Evolutionary conservation across 2,888 invertebrate species (phyloP).

Genomic region (Archaeoteleia sp.): DNA sequence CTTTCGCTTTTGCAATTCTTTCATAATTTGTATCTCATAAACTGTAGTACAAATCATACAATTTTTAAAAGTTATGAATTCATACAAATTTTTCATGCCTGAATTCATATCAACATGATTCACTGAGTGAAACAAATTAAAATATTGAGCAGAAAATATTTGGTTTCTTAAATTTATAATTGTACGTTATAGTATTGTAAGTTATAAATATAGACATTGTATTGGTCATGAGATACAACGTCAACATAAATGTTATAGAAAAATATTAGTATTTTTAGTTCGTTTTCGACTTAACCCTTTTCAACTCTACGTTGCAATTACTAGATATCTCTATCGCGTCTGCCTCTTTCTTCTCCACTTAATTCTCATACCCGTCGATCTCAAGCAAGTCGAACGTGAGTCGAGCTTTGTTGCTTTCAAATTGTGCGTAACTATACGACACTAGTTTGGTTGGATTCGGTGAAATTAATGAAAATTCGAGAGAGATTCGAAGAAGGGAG

Average conservation of each 20-base stretch:
- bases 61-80: too few relatives aligned
- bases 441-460: conserved; percentile 69
- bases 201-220: too few relatives aligned
- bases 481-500: conserved; percentile 55
- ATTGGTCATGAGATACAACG: too few relatives aligned
- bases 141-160: too few relatives aligned
- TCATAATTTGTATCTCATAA: conserved; percentile 1
- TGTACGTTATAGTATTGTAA: too few relatives aligned
- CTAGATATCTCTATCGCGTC: background rate
- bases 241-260: background rate
- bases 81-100: too few relatives aligned
- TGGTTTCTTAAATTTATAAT: too few relatives aligned
- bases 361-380: conserved; percentile 61
- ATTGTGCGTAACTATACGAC: conserved; percentile 70
- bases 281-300: background rate
- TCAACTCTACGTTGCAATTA: background rate
- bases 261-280: too few relatives aligned
- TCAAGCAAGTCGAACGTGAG: conserved; percentile 54
- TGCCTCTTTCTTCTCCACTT: conserved; percentile 10
- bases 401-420: conserved; percentile 66
- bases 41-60: too few relatives aligned
- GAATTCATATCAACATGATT: too few relatives aligned
- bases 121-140: too few relatives aligned
- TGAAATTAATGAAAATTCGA: conserved; percentile 72
- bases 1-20: conserved; percentile 32